Percentiles rank a stretch among this genome's conserved stretches.
phyloP scores from a whole-genome alignment of 2,888 invertebrate species.

The Melanargia galathea region DNA sequence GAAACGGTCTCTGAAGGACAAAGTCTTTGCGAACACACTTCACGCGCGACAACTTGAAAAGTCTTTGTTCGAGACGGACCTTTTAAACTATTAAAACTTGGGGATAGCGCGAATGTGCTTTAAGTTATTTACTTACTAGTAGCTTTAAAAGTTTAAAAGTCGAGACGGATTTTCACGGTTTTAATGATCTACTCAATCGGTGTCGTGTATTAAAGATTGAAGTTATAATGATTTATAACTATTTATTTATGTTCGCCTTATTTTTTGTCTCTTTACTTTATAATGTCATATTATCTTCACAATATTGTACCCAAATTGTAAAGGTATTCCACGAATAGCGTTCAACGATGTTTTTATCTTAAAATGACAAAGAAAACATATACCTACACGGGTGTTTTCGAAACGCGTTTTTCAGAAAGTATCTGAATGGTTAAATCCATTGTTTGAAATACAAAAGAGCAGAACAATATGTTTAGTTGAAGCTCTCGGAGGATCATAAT shows the following conservation, averaged over 20 bases:
- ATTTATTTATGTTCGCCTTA: too few species aligned
- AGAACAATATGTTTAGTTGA: conserved; percentile 26
- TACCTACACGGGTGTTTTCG: conserved; percentile 9
- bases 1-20: conserved; percentile 7
- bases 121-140: conserved; percentile 8
- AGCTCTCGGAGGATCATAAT: conserved; percentile 20
- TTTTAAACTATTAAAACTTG: conserved; percentile 32
- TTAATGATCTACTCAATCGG: not conserved
- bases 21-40: conserved; percentile 34
- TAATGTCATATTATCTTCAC: not conserved
- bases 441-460: conserved; percentile 29
- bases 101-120: conserved; percentile 10
- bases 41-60: conserved; percentile 23
- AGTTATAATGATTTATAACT: too few species aligned
- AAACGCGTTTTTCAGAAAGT: conserved; percentile 17
- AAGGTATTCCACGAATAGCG: not conserved
- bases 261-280: not conserved
- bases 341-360: conserved; percentile 8
- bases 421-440: conserved; percentile 28
- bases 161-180: conserved; percentile 1
- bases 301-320: not conserved
- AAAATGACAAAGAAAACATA: conserved; percentile 18
- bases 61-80: conserved; percentile 25
- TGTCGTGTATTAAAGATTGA: not conserved
- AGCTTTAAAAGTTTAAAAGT: conserved; percentile 6